phyloP scores from a whole-genome alignment of 2,797 vertebrate genomes.

The Decapterus maruadsi region DNA sequence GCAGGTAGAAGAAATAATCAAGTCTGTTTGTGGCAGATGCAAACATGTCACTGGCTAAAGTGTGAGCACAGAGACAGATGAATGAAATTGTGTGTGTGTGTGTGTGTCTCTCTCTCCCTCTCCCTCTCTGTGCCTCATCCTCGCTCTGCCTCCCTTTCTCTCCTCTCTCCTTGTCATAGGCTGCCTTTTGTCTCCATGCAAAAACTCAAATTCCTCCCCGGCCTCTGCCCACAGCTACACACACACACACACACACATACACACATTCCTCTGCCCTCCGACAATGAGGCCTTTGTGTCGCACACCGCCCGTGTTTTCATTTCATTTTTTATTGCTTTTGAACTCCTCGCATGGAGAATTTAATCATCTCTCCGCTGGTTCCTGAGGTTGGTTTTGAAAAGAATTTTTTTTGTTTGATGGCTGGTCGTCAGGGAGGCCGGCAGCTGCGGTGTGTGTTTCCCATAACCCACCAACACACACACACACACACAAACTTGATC shows the following conservation, averaged over 20 bases:
- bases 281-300: constrained; percentile 83
- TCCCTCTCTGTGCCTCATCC: constrained; percentile 60
- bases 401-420: constrained; percentile 56
- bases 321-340: constrained; percentile 83
- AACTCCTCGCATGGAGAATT: constrained; percentile 74
- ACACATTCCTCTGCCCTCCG: constrained; percentile 77
- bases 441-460: constrained; percentile 61
- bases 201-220: constrained; percentile 81
- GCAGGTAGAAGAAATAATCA: too few species aligned
- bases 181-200: constrained; percentile 81
- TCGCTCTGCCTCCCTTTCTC: constrained; percentile 27
- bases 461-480: not conserved
- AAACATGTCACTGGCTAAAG: constrained; percentile 4
- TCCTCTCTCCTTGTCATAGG: constrained; percentile 66
- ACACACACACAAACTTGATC: constrained; percentile 18
- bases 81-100: not conserved
- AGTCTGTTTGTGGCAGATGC: not conserved
- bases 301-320: constrained; percentile 76
- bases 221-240: constrained; percentile 73
- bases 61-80: constrained; percentile 1
- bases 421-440: constrained; percentile 54
- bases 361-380: constrained; percentile 72
- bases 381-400: constrained; percentile 65
- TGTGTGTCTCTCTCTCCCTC: not conserved
- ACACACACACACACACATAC: constrained; percentile 72